phyloP scores from a whole-genome alignment of 2,888 invertebrate species.

The Caenorhabditis auriculariae region DNA sequence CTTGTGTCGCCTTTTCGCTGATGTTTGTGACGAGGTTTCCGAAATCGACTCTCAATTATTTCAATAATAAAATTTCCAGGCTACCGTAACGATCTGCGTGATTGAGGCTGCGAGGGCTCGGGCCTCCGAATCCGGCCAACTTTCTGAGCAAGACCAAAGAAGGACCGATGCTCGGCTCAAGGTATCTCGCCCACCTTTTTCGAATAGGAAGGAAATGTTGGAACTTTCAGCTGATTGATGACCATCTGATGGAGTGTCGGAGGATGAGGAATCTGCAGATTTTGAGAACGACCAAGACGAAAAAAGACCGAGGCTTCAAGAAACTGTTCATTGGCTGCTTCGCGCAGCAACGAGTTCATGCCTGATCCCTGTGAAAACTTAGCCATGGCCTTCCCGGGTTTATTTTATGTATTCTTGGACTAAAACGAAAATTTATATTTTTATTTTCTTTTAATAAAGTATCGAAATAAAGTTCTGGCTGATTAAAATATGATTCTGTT shows the following conservation, averaged over 20 bases:
- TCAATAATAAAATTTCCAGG: constrained; percentile 13
- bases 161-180: constrained; percentile 18
- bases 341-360: neutral
- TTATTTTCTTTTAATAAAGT: neutral
- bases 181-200: neutral
- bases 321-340: constrained; percentile 16
- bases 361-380: neutral
- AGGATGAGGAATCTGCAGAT: constrained; percentile 50
- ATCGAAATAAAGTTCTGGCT: neutral
- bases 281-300: constrained; percentile 35
- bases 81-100: constrained; percentile 54
- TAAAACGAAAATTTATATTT: neutral
- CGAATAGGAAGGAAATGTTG: neutral
- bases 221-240: constrained; percentile 45
- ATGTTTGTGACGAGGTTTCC: constrained; percentile 57
- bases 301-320: constrained; percentile 25
- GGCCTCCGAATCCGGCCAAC: constrained; percentile 25
- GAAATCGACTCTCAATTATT: neutral
- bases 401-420: too few relatives aligned
- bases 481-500: neutral
- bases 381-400: too few relatives aligned
- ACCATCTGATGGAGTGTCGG: constrained; percentile 52
- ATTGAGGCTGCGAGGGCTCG: constrained; percentile 57
- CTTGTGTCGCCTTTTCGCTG: constrained; percentile 53
- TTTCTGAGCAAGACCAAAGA: constrained; percentile 20